phyloP scores from a whole-genome alignment of 2,113 vertebrate species.

The Willisornis vidua region DNA sequence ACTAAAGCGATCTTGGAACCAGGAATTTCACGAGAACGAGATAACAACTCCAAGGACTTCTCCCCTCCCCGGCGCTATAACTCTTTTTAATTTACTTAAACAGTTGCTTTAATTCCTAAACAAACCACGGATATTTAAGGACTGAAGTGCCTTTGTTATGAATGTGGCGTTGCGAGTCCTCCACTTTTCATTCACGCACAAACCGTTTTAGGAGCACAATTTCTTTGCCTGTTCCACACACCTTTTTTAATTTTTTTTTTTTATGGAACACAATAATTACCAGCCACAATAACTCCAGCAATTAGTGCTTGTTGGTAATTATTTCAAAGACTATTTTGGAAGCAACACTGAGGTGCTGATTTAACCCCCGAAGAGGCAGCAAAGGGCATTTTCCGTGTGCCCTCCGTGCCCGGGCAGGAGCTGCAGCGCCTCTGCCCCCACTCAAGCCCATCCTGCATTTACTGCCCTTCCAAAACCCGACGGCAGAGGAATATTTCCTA shows the following conservation, averaged over 20 bases:
- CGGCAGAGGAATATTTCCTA: neutral
- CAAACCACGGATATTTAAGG: neutral
- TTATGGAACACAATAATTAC: neutral
- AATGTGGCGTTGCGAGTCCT: neutral
- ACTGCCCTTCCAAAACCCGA: neutral
- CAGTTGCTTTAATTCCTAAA: neutral
- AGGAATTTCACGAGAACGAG: neutral
- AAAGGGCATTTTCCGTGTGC: neutral
- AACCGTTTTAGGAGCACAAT: neutral
- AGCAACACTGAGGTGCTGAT: neutral
- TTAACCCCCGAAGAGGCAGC: neutral
- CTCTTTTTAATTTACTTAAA: neutral
- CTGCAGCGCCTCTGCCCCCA: neutral
- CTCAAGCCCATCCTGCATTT: neutral
- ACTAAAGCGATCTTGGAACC: rapidly evolving
- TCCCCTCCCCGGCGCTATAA: rapidly evolving
- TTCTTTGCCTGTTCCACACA: neutral
- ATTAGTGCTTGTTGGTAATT: neutral
- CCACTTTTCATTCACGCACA: neutral
- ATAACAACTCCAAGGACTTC: neutral
- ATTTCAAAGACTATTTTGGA: neutral
- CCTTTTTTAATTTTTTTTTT: rapidly evolving
- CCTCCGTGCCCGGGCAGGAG: neutral
- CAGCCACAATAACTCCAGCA: neutral
- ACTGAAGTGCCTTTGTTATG: neutral